Conservation (phyloP, 1,140 invertebrate species). For the Anastrepha ludens region DNA sequence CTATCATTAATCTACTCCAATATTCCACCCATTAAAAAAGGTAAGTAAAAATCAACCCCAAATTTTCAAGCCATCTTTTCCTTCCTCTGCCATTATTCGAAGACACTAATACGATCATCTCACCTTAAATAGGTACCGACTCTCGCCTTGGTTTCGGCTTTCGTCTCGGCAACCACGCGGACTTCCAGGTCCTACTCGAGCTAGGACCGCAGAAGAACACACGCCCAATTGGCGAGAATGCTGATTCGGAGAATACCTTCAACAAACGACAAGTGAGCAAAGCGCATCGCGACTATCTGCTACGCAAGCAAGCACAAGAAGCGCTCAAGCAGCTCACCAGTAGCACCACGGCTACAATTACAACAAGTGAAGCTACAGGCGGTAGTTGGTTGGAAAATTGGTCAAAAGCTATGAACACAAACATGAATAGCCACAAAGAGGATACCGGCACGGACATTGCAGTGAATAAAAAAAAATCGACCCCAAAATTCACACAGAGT, state of each 20-base stretch:
- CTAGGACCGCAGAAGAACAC: conserved; percentile 85
- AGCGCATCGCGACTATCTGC: conserved; percentile 58
- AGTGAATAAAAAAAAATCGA: conserved; percentile 43
- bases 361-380: conserved; percentile 65
- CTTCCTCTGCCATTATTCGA: background rate
- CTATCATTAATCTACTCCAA: conserved; percentile 86
- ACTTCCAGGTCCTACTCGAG: conserved; percentile 86
- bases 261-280: conserved; percentile 70
- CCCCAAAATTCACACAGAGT: background rate
- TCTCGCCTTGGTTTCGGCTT: conserved; percentile 87
- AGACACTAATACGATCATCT: background rate
- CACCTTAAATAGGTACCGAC: conserved; percentile 80
- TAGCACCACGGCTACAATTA: conserved; percentile 61
- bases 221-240: conserved; percentile 76
- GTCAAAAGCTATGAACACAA: conserved; percentile 67
- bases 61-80: background rate
- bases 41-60: conserved; percentile 73
- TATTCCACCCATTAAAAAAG: conserved; percentile 89
- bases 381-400: conserved; percentile 68
- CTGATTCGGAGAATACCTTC: conserved; percentile 63
- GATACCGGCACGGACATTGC: background rate
- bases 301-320: conserved; percentile 60
- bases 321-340: conserved; percentile 55
- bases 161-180: conserved; percentile 85
- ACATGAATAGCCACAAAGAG: background rate